Percentiles rank a stretch among this genome's conserved stretches.
These are phyloP conservation scores for Pangasius krempfi DNA, from an alignment of 2,797 vertebrate species.

Conservation along the genomic window DNA sequence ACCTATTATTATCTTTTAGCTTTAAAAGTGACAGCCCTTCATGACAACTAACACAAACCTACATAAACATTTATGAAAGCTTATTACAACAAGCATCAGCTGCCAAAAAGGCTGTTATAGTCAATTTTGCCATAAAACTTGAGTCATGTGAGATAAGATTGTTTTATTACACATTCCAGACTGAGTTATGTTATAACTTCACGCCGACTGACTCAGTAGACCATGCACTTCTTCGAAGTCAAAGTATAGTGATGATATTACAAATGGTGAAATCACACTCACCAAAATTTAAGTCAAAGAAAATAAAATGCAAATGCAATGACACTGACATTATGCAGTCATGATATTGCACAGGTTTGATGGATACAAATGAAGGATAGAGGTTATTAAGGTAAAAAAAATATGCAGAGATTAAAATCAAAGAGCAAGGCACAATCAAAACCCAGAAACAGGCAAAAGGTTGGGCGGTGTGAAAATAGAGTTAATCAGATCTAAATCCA, in stretches of 20 bases:
- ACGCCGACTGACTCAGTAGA: not conserved
- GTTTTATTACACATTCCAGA: not conserved
- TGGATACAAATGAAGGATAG: not conserved
- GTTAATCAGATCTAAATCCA: not conserved
- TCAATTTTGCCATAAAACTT: not conserved
- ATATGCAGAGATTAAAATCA: not conserved
- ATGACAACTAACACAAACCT: not conserved
- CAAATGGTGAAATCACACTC: not conserved
- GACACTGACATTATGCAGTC: not conserved
- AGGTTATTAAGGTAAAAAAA: not conserved
- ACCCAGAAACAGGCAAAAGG: not conserved
- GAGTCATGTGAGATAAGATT: not conserved
- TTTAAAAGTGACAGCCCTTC: not conserved
- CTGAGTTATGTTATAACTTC: not conserved
- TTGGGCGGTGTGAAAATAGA: not conserved
- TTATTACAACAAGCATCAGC: not conserved
- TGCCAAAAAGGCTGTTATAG: not conserved
- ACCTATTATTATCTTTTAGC: not conserved
- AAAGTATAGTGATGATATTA: not conserved
- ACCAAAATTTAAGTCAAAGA: not conserved
- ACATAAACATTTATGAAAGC: not conserved
- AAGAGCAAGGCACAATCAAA: not conserved
- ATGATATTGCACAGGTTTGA: no score
- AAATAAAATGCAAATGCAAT: not conserved
- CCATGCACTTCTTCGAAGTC: not conserved